A percentile compares a stretch with the other conserved stretches of the same genome.
phyloP scores from a whole-genome alignment of 2,113 vertebrate genomes.

The Pyrgilauda ruficollis region DNA sequence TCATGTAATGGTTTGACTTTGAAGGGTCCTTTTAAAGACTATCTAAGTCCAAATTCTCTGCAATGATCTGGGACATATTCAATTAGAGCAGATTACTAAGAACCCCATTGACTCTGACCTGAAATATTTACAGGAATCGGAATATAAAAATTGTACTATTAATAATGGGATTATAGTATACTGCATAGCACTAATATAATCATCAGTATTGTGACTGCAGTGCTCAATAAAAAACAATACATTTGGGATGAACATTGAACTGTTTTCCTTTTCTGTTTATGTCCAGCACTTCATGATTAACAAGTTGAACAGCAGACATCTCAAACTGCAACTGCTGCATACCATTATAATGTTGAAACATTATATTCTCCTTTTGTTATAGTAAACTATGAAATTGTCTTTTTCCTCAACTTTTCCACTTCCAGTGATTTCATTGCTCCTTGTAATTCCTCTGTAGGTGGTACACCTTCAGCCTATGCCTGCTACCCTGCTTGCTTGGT shows the following conservation, averaged over 20 bases:
- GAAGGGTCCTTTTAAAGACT: neutral
- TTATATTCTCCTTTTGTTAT: neutral
- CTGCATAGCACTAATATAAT: neutral
- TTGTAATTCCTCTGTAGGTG: neutral
- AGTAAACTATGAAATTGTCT: neutral
- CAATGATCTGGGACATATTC: neutral
- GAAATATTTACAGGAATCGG: neutral
- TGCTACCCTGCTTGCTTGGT: neutral
- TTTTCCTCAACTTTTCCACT: neutral
- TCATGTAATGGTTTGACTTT: neutral
- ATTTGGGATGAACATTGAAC: neutral
- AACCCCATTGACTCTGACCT: neutral
- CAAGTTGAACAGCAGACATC: neutral
- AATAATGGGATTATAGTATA: neutral
- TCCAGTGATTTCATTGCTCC: neutral
- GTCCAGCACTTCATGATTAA: neutral
- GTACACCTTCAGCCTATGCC: neutral
- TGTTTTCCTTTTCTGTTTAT: neutral
- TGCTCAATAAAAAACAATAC: neutral
- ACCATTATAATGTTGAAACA: neutral
- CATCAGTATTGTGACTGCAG: neutral
- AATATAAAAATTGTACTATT: neutral
- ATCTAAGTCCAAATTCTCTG: neutral
- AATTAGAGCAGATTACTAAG: neutral
- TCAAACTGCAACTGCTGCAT: neutral